Percentiles rank a stretch among this genome's conserved stretches.
phyloP scores from a whole-genome alignment of 2,113 vertebrate genomes.

The Galemys pyrenaicus region DNA sequence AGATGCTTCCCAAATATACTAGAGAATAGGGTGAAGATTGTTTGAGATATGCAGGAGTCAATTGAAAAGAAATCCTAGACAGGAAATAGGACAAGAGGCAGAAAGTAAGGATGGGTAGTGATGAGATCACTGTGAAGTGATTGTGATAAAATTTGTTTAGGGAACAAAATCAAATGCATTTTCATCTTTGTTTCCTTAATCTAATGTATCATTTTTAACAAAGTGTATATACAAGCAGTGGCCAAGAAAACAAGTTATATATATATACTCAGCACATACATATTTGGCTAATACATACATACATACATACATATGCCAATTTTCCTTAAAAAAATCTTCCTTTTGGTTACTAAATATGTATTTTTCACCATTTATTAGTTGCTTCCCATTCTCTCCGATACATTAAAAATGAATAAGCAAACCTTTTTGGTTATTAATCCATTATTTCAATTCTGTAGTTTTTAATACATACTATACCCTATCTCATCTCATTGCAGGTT shows the following conservation, averaged over 20 bases:
- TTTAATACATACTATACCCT: too few species aligned
- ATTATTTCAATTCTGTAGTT: not conserved
- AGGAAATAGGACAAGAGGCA: not conserved
- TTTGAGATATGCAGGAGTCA: not conserved
- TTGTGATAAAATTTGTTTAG: not conserved
- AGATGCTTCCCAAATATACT: accelerated
- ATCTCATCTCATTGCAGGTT: not conserved
- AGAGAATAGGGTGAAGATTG: not conserved
- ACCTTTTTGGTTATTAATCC: not conserved
- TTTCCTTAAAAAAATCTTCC: not conserved
- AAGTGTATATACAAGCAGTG: not conserved
- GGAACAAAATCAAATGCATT: not conserved
- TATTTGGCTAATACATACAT: not conserved
- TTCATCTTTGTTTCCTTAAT: not conserved
- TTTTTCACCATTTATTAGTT: not conserved
- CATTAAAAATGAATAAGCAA: not conserved
- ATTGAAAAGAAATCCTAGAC: not conserved
- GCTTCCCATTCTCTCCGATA: not conserved
- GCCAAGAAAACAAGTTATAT: not conserved
- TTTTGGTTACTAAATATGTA: not conserved
- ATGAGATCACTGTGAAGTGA: not conserved
- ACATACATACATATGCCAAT: too few species aligned
- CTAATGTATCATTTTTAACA: not conserved
- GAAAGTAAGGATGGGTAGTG: not conserved
- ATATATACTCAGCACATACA: not conserved